Conservation (phyloP, 2,888 invertebrate genomes). For the Limnephilus auricula region DNA sequence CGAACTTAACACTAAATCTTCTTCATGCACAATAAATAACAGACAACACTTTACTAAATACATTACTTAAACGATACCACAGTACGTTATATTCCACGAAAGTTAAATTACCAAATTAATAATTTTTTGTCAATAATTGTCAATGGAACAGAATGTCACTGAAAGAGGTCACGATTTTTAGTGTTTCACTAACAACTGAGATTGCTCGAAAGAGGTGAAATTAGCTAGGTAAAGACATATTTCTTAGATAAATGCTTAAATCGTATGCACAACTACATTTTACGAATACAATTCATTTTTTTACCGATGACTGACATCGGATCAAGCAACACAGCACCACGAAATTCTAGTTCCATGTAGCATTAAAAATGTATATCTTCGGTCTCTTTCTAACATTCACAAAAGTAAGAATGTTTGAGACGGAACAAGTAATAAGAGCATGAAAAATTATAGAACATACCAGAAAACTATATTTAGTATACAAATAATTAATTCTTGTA, state of each 20-base stretch:
- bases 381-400: slow-evolving; percentile 14
- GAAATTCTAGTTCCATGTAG: slow-evolving; percentile 15
- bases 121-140: background rate
- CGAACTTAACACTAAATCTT: background rate
- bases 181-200: slow-evolving; percentile 33
- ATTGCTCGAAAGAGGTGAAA: background rate
- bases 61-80: background rate
- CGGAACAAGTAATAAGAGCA: background rate
- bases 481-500: background rate
- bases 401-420: background rate
- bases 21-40: slow-evolving; percentile 17
- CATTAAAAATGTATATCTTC: background rate
- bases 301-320: slow-evolving; percentile 10
- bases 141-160: slow-evolving; percentile 28
- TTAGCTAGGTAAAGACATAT: background rate
- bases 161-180: slow-evolving; percentile 37
- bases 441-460: background rate
- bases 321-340: slow-evolving; percentile 6
- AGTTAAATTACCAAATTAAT: background rate
- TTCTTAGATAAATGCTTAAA: background rate
- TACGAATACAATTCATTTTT: background rate
- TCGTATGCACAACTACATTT: background rate
- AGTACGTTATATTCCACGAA: background rate
- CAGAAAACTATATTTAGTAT: background rate
- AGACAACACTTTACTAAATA: background rate